phyloP scores from a whole-genome alignment of 2,113 vertebrate genomes.

The Saguinus midas region DNA sequence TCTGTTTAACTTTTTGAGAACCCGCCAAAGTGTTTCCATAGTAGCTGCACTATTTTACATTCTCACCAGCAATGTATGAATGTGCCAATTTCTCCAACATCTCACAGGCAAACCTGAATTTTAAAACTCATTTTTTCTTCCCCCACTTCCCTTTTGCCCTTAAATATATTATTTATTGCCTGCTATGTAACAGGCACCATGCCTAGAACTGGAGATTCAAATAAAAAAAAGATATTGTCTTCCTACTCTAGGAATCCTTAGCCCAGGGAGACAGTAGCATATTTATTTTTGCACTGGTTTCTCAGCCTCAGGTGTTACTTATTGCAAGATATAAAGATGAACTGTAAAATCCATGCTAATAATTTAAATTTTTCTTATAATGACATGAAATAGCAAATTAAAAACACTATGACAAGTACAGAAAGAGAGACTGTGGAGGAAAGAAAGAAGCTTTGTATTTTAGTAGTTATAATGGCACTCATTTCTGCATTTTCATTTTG shows the following conservation, averaged over 20 bases:
- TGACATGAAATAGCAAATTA: constrained; percentile 35
- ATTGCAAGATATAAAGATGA: constrained; percentile 22
- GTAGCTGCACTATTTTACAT: not conserved
- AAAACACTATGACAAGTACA: not conserved
- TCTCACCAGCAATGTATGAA: not conserved
- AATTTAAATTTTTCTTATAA: not conserved
- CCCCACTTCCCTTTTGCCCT: not conserved
- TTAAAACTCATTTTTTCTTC: not conserved
- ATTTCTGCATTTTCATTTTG: constrained; percentile 31
- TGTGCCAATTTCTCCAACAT: not conserved
- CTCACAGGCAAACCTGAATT: not conserved
- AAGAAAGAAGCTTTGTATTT: not conserved
- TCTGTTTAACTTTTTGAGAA: not conserved
- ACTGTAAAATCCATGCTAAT: constrained; percentile 17
- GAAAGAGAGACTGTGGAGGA: not conserved
- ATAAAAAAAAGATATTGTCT: not conserved
- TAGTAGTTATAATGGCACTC: not conserved
- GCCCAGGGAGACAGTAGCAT: not conserved
- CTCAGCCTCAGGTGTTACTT: not conserved
- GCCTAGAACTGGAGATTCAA: not conserved
- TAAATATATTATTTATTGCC: not conserved
- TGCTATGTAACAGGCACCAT: not conserved
- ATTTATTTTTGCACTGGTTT: not conserved
- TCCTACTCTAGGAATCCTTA: not conserved
- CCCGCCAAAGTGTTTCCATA: not conserved